phyloP scores from a whole-genome alignment of 2,888 invertebrate species.

The Patella ulyssiponensis region DNA sequence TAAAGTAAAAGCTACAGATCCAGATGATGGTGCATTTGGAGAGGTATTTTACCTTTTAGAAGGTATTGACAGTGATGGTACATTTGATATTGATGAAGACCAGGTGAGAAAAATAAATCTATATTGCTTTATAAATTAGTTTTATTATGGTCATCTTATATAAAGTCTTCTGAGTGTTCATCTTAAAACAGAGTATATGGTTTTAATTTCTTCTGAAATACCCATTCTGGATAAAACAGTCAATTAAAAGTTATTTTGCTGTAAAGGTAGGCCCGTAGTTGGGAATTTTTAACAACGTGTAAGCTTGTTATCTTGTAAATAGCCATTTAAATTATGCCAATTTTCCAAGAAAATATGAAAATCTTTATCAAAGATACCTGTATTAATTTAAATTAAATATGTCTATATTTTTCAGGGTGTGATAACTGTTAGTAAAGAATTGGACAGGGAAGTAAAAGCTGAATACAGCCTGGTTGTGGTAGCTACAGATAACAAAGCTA shows the following conservation, averaged over 20 bases:
- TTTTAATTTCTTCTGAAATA: too few relatives aligned
- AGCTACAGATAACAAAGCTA: conserved; percentile 82
- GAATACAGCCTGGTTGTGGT: conserved; percentile 81
- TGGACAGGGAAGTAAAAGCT: conserved; percentile 83
- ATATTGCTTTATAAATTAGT: not conserved
- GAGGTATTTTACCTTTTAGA: conserved; percentile 81
- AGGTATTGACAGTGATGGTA: conserved; percentile 80
- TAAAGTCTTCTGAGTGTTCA: not conserved
- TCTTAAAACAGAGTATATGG: too few relatives aligned
- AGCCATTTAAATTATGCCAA: too few relatives aligned
- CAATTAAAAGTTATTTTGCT: too few relatives aligned
- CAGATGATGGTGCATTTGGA: conserved; percentile 76
- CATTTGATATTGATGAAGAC: conserved; percentile 79
- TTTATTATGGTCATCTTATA: not conserved
- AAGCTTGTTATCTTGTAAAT: too few relatives aligned
- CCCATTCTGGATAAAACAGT: too few relatives aligned
- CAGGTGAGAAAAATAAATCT: conserved; percentile 46
- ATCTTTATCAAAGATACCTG: too few relatives aligned
- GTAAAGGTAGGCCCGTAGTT: too few relatives aligned
- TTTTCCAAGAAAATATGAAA: too few relatives aligned
- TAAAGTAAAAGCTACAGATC: conserved; percentile 81
- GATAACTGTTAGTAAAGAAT: conserved; percentile 73
- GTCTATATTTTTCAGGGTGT: conserved; percentile 52
- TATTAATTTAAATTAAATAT: too few relatives aligned
- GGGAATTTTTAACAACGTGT: too few relatives aligned